These are phyloP conservation scores for Chaenogobius annularis DNA, from an alignment of 2,113 vertebrate species.

Conservation along the genomic window DNA sequence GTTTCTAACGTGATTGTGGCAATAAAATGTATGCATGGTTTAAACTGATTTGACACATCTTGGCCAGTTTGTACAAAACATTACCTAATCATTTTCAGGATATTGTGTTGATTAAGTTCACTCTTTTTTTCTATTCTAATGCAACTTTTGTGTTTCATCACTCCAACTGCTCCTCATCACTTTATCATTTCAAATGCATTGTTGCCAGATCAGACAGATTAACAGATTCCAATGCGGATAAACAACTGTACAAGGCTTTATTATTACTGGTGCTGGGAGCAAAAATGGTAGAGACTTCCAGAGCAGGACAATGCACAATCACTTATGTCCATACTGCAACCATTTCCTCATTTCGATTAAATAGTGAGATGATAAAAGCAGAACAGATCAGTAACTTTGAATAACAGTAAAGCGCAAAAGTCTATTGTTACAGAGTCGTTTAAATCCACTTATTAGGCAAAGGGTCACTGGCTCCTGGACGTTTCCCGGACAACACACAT, in stretches of 20 bases:
- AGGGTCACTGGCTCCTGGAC: not conserved
- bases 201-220: conserved; percentile 5
- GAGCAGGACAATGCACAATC: not conserved
- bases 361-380: conserved; percentile 8
- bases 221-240: conserved; percentile 46
- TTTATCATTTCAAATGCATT: not conserved
- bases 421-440: not conserved
- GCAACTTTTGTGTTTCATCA: not conserved
- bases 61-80: no score
- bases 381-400: not conserved
- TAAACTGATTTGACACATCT: no score
- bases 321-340: not conserved
- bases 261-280: not conserved
- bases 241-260: conserved; percentile 26
- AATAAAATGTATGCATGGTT: no score
- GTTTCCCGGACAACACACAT: conserved; percentile 13
- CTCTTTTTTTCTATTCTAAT: not conserved
- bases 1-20: no score
- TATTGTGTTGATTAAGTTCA: no score
- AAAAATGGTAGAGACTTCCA: not conserved
- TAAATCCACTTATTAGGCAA: not conserved
- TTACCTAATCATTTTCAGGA: no score
- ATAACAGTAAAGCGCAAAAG: not conserved
- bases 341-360: not conserved
- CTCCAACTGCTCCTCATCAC: not conserved